phyloP scores from a whole-genome alignment of 2,888 invertebrate species.

The Mellilla xanthometata region DNA sequence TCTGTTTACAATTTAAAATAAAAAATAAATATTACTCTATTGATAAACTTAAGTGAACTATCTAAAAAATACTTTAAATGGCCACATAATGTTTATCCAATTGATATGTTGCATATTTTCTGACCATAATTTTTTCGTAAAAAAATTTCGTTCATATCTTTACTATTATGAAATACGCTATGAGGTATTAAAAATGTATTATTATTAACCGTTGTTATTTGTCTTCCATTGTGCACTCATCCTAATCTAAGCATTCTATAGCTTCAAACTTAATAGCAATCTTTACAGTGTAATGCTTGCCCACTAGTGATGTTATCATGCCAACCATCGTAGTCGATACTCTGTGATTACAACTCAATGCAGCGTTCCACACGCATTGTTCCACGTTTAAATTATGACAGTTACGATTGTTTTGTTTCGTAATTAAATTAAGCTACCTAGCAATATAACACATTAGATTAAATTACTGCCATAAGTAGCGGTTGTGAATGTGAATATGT shows the following conservation, averaged over 20 bases:
- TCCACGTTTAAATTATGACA: slow-evolving; percentile 31
- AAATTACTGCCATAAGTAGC: slow-evolving; percentile 4
- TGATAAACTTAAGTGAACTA: no score
- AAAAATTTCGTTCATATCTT: no score
- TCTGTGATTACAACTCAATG: slow-evolving; percentile 50
- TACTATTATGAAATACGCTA: no score
- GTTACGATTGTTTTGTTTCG: slow-evolving; percentile 23
- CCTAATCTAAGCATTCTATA: slow-evolving; percentile 24
- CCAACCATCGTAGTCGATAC: slow-evolving; percentile 64
- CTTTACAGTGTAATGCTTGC: slow-evolving; percentile 72
- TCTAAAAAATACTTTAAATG: no score
- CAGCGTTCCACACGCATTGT: slow-evolving; percentile 40
- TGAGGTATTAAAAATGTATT: no score
- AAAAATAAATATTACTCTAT: no score
- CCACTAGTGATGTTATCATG: slow-evolving; percentile 65
- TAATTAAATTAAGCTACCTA: slow-evolving; percentile 24
- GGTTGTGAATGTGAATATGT: not conserved
- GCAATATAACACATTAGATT: slow-evolving; percentile 9
- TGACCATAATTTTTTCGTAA: no score
- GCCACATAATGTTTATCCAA: no score
- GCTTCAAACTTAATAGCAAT: slow-evolving; percentile 78
- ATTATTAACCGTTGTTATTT: slow-evolving; percentile 25
- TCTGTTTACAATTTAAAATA: no score
- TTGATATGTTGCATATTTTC: no score
- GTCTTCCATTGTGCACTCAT: no score